Percentiles rank a stretch among this genome's conserved stretches.
Evolutionary conservation across 2,888 invertebrate species (phyloP).

Genomic region (Nasonovia ribisnigri): DNA sequence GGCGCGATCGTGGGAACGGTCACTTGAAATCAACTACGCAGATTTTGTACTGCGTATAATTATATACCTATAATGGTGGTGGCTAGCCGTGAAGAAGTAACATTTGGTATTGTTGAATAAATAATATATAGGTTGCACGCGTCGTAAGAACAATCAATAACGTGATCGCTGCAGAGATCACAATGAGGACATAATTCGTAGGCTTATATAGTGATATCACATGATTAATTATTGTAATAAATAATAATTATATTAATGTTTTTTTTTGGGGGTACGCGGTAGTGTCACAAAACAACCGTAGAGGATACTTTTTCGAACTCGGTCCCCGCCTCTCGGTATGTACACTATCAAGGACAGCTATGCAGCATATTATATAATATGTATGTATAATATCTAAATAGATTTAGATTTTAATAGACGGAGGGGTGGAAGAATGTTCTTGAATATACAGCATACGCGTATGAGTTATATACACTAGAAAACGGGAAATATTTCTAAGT

Average conservation of each 20-base stretch:
- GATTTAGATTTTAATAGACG: background rate
- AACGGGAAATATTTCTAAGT: background rate
- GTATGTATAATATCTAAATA: background rate
- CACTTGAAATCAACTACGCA: background rate
- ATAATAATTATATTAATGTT: background rate
- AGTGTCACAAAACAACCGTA: background rate
- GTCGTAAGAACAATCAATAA: background rate
- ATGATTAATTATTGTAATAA: background rate
- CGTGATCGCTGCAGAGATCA: background rate
- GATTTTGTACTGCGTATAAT: background rate
- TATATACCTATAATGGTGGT: background rate
- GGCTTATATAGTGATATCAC: background rate
- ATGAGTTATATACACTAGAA: background rate
- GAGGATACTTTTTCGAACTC: background rate
- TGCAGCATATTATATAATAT: background rate
- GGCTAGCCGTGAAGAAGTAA: background rate
- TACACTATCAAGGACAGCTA: background rate
- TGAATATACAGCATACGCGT: background rate
- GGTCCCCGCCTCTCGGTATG: background rate
- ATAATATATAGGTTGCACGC: background rate
- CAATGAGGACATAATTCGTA: background rate
- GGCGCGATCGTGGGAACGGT: constrained; percentile 17
- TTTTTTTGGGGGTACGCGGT: background rate
- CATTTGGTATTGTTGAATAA: background rate
- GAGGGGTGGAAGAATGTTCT: background rate